phyloP scores from a whole-genome alignment of 2,113 vertebrate genomes.

The Amblyopsis rosae region DNA sequence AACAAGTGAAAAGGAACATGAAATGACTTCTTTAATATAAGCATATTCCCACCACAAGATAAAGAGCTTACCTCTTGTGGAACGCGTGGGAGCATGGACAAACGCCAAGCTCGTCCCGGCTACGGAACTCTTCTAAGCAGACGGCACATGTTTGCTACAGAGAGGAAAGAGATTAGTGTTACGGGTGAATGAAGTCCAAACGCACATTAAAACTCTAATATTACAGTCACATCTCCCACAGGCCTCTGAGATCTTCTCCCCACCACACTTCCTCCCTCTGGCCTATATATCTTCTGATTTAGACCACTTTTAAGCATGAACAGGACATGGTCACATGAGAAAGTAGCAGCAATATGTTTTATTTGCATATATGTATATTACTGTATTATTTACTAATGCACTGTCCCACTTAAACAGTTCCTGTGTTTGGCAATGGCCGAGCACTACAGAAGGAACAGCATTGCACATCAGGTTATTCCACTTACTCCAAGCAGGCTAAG shows the following conservation, averaged over 20 bases:
- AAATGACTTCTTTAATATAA: neutral
- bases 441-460: too few species aligned
- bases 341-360: neutral
- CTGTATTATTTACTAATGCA: too few species aligned
- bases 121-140: constrained; percentile 80
- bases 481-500: constrained; percentile 79
- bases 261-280: neutral
- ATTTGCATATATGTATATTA: neutral
- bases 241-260: neutral
- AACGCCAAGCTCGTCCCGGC: constrained; percentile 77
- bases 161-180: neutral
- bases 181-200: neutral
- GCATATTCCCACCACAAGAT: neutral
- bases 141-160: constrained; percentile 79
- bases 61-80: constrained; percentile 77
- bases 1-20: too few species aligned
- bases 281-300: neutral
- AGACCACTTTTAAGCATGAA: neutral
- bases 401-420: too few species aligned
- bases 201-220: neutral
- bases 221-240: neutral
- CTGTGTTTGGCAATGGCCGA: too few species aligned
- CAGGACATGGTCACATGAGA: neutral
- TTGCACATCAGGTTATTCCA: constrained; percentile 15
- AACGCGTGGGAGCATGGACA: constrained; percentile 81